Evolutionary conservation across 1,140 invertebrate species (phyloP).

Genomic region (Frieseomelitta varia): DNA sequence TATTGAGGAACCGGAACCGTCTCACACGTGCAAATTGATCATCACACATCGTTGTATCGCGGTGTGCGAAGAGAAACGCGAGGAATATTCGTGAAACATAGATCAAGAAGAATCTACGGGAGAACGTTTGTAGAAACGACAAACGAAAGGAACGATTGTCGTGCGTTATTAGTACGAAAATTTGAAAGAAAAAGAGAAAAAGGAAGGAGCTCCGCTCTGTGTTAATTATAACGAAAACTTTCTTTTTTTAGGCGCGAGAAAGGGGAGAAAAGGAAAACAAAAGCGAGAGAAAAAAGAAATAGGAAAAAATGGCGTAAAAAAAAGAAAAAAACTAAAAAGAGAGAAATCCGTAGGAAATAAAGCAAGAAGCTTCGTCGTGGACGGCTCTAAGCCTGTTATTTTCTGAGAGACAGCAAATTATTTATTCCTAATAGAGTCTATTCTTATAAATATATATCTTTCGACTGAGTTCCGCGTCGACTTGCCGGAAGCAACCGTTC

Average conservation of each 20-base stretch:
- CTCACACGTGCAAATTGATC: neutral
- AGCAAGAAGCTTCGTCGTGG: slow-evolving; percentile 41
- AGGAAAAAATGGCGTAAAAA: neutral
- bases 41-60: neutral
- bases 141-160: neutral
- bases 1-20: neutral
- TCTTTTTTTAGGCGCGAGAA: neutral
- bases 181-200: neutral
- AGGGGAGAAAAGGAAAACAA: neutral
- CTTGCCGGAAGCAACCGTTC: slow-evolving; percentile 10
- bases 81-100: neutral
- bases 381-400: slow-evolving; percentile 47
- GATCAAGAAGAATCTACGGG: too few species aligned
- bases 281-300: neutral
- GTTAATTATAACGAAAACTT: neutral
- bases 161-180: neutral
- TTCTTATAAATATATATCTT: slow-evolving; percentile 50
- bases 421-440: slow-evolving; percentile 55
- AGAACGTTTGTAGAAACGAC: neutral
- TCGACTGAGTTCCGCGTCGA: slow-evolving; percentile 43
- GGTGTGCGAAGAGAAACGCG: neutral
- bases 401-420: slow-evolving; percentile 41
- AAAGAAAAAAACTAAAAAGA: neutral
- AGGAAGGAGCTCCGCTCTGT: neutral
- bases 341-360: slow-evolving; percentile 11